phyloP scores from a whole-genome alignment of 2,888 invertebrate species.

The Corythucha ciliata region DNA sequence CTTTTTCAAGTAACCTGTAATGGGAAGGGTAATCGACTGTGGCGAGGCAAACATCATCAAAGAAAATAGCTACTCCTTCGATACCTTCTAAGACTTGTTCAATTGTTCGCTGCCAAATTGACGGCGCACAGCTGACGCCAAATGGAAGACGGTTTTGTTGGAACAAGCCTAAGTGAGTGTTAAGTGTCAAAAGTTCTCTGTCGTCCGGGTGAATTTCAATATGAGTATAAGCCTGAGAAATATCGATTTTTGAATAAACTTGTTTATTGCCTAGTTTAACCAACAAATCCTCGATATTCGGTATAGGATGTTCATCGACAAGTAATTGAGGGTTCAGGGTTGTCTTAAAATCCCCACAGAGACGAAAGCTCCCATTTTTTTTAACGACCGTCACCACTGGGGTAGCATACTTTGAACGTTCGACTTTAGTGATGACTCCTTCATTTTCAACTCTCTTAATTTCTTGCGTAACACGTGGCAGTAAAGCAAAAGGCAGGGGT shows the following conservation, averaged over 20 bases:
- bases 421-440: background rate
- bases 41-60: slow-evolving; percentile 31
- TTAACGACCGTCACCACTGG: slow-evolving; percentile 3
- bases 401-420: slow-evolving; percentile 3
- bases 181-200: background rate
- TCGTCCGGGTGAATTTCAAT: slow-evolving; percentile 6
- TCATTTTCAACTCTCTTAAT: background rate
- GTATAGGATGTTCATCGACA: slow-evolving; percentile 1
- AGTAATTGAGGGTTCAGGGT: background rate
- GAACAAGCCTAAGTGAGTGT: slow-evolving; percentile 8
- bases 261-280: background rate
- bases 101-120: slow-evolving; percentile 9
- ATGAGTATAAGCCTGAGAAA: slow-evolving; percentile 6
- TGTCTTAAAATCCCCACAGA: slow-evolving; percentile 1
- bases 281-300: background rate
- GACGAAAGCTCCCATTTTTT: background rate
- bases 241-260: slow-evolving; percentile 5
- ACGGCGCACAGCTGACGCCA: slow-evolving; percentile 2
- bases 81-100: background rate
- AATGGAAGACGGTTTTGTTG: slow-evolving; percentile 1
- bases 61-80: slow-evolving; percentile 3
- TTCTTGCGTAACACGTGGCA: background rate
- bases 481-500: no score
- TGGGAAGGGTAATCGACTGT: slow-evolving; percentile 27
- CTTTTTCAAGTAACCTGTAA: slow-evolving; percentile 24